Base-by-base conservation (phyloP, 2,888 invertebrate genomes). In the Fragum whitleyi region DNA sequence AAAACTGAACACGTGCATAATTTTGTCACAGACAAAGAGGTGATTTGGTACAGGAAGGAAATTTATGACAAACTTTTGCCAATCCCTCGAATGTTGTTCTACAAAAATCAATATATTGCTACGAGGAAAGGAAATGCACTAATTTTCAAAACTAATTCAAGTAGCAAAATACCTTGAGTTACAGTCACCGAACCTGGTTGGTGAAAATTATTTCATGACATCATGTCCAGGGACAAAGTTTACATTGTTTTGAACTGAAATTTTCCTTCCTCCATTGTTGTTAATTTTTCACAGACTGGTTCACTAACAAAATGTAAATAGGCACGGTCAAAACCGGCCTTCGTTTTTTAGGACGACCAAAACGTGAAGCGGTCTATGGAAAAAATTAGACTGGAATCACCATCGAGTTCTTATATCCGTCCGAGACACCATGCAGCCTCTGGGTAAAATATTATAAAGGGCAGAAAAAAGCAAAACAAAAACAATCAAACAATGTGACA, bases 251-350 rank as follows among this genome's bases (percentile, higher is more conserved):
- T 65, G 42, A 16, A 23, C 5, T 21, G 11, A 23, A 65, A 0
- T 23, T 21, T 65, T 23, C 7, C 26, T 65, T 65, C 65, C 65
- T 65, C 65, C 65, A 65, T 65, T 65, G 65, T 65, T 65, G 65
- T 42, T 65, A 65, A 65, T 42, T 65, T 65, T 26, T 21, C 5
- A 47, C n/a, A 16, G 47, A 47, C 47, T 47, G 47, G 47, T 47
- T 9, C 19, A 19, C 47, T 47, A 2, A 47, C 14, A 14, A 47
- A 47, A 47, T 14, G 32, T 6, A 36, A 36, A 36, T 36, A 6
- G 32, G 32, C 9, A 36, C 3, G 9, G 32, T 36, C 32, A 6
- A 36, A 36, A 36, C 3, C 32, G 32, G 32, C 32, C 5, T 36
- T 36, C 9, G 5, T 6, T 36, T 6, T 36, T 3, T 6, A 6